A percentile compares a stretch with the other conserved stretches of the same genome.
These are phyloP conservation scores for Piaya cayana DNA, from an alignment of 2,113 vertebrate species.

Conservation along the genomic window DNA sequence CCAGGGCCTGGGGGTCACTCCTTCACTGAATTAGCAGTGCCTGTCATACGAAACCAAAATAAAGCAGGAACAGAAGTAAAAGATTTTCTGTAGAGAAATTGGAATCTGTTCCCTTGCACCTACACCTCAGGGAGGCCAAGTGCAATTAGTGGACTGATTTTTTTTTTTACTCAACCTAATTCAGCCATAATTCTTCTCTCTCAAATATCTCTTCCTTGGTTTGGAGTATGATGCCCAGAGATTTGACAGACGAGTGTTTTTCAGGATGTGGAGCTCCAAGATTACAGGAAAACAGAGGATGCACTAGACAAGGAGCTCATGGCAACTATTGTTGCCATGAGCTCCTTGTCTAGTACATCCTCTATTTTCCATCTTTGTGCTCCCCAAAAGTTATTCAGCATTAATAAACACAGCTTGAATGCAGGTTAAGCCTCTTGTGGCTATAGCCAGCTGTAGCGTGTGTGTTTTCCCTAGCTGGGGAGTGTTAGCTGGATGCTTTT, in stretches of 20 bases:
- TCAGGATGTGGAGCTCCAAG: neutral
- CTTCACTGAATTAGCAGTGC: slow-evolving; percentile 89
- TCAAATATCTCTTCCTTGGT: slow-evolving; percentile 72
- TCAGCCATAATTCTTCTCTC: slow-evolving; percentile 78
- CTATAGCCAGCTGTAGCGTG: neutral
- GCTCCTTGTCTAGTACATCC: neutral
- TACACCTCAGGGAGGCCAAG: slow-evolving; percentile 78
- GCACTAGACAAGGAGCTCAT: no score
- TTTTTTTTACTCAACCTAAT: slow-evolving; percentile 74
- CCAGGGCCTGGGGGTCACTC: slow-evolving; percentile 81
- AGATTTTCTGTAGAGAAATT: slow-evolving; percentile 79
- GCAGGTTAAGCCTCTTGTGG: slow-evolving; percentile 2
- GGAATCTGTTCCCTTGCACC: slow-evolving; percentile 74
- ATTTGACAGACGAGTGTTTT: neutral
- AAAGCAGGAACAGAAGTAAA: slow-evolving; percentile 87
- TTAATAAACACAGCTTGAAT: neutral
- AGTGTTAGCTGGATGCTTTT: neutral
- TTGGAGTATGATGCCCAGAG: neutral
- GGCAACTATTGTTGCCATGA: neutral
- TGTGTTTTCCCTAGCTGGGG: neutral
- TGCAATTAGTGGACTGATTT: slow-evolving; percentile 85
- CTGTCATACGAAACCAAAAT: slow-evolving; percentile 93
- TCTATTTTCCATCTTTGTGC: neutral
- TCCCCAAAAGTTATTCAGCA: neutral
- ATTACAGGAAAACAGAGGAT: no score